phyloP scores from a whole-genome alignment of 2,888 invertebrate species.

The Drepanosiphum platanoidis region DNA sequence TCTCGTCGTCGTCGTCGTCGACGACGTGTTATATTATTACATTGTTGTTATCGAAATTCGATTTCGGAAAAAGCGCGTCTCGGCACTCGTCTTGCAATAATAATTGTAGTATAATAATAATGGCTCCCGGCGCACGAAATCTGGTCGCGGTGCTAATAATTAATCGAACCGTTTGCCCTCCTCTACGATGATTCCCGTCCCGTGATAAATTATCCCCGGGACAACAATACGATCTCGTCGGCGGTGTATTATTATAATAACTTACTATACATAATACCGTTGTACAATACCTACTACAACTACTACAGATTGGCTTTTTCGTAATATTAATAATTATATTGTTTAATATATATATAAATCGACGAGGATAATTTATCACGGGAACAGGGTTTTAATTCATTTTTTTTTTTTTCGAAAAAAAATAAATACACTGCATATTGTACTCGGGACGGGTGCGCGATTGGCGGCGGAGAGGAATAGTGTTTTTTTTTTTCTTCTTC shows the following conservation, averaged over 20 bases:
- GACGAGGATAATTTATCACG: conserved; percentile 24
- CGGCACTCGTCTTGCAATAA: background rate
- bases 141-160: background rate
- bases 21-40: too few relatives aligned
- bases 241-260: too few relatives aligned
- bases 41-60: background rate
- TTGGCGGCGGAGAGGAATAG: too few relatives aligned
- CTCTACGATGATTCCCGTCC: background rate
- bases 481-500: too few relatives aligned
- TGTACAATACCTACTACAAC: background rate
- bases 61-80: background rate
- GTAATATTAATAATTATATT: background rate
- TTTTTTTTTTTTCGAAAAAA: background rate
- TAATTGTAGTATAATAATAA: too few relatives aligned
- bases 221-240: too few relatives aligned
- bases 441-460: background rate
- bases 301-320: background rate
- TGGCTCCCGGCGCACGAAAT: background rate
- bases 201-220: conserved; percentile 11
- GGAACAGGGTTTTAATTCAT: conserved; percentile 16
- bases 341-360: conserved; percentile 14
- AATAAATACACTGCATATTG: background rate
- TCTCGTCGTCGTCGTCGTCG: too few relatives aligned
- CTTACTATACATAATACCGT: background rate
- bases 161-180: background rate